Percentiles rank a stretch among this genome's conserved stretches.
Evolutionary conservation across 2,888 invertebrate species (phyloP).

Genomic region (Lasioglossum pauxillum): DNA sequence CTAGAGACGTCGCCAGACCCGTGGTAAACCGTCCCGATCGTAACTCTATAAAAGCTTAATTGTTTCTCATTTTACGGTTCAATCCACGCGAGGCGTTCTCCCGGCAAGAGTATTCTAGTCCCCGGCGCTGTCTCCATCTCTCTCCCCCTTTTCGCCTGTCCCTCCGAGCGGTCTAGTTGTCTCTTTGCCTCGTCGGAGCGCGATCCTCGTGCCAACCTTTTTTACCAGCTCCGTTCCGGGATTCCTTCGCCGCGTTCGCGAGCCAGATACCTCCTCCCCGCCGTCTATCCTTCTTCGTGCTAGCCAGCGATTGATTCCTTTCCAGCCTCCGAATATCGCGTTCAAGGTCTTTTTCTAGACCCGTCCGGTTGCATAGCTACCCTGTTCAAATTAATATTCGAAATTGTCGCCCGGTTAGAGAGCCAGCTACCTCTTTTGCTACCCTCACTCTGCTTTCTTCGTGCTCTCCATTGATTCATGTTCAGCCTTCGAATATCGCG

Average conservation of each 20-base stretch:
- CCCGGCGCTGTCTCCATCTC: background rate
- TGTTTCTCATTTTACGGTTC: constrained; percentile 82
- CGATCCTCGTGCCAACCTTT: constrained; percentile 53
- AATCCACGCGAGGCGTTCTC: constrained; percentile 66
- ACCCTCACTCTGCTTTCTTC: no score
- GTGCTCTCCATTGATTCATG: no score
- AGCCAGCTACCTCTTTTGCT: background rate
- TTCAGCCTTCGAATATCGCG: no score
- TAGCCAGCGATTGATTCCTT: background rate
- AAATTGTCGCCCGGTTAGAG: background rate
- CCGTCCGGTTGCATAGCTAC: no score
- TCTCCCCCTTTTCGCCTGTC: background rate
- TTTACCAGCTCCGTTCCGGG: constrained; percentile 11
- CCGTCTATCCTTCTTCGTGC: background rate
- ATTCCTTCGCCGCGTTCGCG: constrained; percentile 1
- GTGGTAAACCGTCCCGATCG: constrained; percentile 72
- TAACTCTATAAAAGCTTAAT: constrained; percentile 82
- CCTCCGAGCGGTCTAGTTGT: constrained; percentile 9
- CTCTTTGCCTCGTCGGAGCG: constrained; percentile 66
- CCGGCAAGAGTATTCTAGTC: constrained; percentile 13
- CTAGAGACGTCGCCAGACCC: constrained; percentile 23
- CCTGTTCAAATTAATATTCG: background rate
- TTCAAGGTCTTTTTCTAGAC: no score
- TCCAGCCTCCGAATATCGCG: background rate
- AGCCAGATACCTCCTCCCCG: background rate